Conservation (phyloP, 2,888 invertebrate species). For the Lymantria monacha region DNA sequence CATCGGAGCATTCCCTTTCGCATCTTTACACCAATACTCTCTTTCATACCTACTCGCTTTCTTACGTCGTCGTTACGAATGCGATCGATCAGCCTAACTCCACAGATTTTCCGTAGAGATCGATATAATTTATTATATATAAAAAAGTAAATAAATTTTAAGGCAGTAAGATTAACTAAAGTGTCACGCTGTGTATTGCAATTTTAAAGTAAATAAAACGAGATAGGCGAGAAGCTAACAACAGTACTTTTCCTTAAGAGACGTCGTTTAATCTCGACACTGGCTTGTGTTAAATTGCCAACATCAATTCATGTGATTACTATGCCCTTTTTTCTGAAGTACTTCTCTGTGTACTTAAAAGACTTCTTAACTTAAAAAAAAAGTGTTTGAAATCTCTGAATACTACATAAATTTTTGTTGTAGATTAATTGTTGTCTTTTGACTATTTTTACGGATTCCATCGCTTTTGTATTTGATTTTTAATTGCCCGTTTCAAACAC, state of each 20-base stretch:
- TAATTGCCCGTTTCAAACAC: no score
- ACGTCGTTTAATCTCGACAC: constrained; percentile 62
- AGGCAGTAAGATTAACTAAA: not conserved
- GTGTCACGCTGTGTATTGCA: not conserved
- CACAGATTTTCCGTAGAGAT: no score
- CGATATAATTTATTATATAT: no score
- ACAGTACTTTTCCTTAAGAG: constrained; percentile 49
- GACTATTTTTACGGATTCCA: no score
- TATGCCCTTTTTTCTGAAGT: constrained; percentile 33
- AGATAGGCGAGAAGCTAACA: constrained; percentile 33
- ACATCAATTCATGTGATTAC: constrained; percentile 65
- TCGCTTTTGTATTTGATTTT: no score
- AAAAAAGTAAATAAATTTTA: not conserved
- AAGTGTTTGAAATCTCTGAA: constrained; percentile 1
- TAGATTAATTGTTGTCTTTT: no score
- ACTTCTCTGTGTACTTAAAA: constrained; percentile 24
- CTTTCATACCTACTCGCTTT: no score
- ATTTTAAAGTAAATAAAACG: constrained; percentile 36
- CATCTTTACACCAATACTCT: no score
- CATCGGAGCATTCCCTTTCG: no score
- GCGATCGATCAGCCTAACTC: no score
- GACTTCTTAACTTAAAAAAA: constrained; percentile 20
- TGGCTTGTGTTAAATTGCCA: constrained; percentile 58
- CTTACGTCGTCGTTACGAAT: no score
- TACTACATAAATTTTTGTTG: not conserved